A percentile compares a stretch with the other conserved stretches of the same genome.
Evolutionary conservation across 1,140 invertebrate genomes (phyloP).

Genomic region (Wasmannia auropunctata): DNA sequence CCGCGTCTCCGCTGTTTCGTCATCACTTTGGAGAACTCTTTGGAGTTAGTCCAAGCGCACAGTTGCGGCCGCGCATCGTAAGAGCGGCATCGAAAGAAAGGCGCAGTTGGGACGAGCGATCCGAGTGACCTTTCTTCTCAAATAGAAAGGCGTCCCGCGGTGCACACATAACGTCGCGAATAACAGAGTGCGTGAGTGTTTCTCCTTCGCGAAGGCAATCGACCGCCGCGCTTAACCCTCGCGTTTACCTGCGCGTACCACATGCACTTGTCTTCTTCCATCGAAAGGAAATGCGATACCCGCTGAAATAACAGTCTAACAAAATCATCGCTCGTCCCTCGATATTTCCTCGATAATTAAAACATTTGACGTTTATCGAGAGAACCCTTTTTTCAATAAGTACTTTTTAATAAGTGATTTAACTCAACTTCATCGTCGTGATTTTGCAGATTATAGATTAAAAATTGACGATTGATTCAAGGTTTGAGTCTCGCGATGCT

Average conservation of each 20-base stretch:
- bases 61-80: too few relatives aligned
- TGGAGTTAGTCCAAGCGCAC: slow-evolving; percentile 20
- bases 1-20: background rate
- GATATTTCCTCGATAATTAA: background rate
- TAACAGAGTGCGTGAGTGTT: slow-evolving; percentile 49
- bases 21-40: slow-evolving; percentile 25
- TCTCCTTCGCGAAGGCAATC: slow-evolving; percentile 30
- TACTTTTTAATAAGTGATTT: background rate
- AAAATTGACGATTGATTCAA: background rate
- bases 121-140: slow-evolving; percentile 65
- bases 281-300: background rate
- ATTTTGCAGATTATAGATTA: background rate
- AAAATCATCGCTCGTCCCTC: background rate
- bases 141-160: slow-evolving; percentile 62
- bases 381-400: background rate
- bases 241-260: background rate
- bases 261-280: background rate
- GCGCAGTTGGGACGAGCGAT: slow-evolving; percentile 17
- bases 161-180: background rate
- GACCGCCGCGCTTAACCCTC: slow-evolving; percentile 5
- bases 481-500: background rate
- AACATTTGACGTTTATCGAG: background rate
- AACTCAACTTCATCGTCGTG: background rate
- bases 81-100: slow-evolving; percentile 42
- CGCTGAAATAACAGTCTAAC: background rate